Evolutionary conservation across 2,888 invertebrate genomes (phyloP).

Genomic region (Nowickia ferox): DNA sequence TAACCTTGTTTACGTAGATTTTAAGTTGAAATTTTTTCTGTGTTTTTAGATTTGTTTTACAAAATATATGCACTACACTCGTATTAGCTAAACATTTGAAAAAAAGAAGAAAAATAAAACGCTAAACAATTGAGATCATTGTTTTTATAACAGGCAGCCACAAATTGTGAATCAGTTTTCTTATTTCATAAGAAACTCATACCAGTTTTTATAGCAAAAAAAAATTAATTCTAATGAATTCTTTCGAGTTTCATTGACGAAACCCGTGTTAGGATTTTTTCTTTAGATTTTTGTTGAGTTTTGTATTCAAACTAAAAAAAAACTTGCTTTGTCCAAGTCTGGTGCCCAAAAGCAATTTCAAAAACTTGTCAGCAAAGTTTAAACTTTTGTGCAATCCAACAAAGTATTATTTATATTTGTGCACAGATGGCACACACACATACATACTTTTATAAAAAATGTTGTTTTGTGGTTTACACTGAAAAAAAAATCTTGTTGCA

Average conservation of each 20-base stretch:
- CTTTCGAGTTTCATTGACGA: constrained; percentile 34
- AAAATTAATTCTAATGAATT: constrained; percentile 7
- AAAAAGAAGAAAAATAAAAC: constrained; percentile 1
- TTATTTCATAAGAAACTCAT: constrained; percentile 7
- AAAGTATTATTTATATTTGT: neutral
- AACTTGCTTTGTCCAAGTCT: constrained; percentile 25
- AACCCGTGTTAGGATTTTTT: neutral
- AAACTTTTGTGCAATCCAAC: constrained; percentile 22
- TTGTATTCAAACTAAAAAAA: neutral
- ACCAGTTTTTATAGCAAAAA: constrained; percentile 37
- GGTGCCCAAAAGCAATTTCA: constrained; percentile 48
- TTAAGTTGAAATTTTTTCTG: too few species aligned
- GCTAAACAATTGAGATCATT: constrained; percentile 49
- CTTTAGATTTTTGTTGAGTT: neutral
- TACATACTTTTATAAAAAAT: neutral
- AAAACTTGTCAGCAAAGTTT: constrained; percentile 44
- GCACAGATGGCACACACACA: neutral
- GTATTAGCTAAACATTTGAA: neutral
- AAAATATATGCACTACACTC: constrained; percentile 17
- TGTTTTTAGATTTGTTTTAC: too few species aligned
- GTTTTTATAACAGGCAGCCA: constrained; percentile 36
- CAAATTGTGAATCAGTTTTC: constrained; percentile 52
- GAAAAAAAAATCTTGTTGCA: neutral
- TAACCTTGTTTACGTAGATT: too few species aligned
- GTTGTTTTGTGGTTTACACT: neutral